Evolutionary conservation across 2,888 invertebrate genomes (phyloP), one percentile per base, ranked within the genome.

Genomic region (Ptychoptera albimana): DNA sequence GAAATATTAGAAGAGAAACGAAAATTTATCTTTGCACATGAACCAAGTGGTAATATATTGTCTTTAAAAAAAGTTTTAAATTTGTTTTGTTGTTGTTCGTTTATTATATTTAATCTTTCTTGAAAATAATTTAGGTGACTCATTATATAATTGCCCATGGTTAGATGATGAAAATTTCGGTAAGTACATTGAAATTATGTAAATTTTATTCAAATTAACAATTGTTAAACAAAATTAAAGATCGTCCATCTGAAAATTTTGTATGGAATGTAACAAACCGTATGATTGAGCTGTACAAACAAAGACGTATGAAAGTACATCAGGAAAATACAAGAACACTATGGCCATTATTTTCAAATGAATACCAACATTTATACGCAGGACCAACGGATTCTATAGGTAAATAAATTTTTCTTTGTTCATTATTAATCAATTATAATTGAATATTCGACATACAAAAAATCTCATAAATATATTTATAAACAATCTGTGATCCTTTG

Each of bases 361-460:
- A 60, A 42, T 46, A 61, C 40, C 51, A 56, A 9, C 46, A 50
- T 6, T 50, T 56, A 6, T 54, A 60, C 40, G 59, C 56, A 8
- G 47, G 56, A 4, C 60, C 65, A 6, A 56, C 57, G 1, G 62
- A 64, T 29, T 45, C 55, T 8, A 65, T 63, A 49, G 63, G 58
- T 55, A 49, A 48, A n/a, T n/a, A n/a, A n/a, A n/a, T n/a, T n/a
- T n/a, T n/a, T n/a, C n/a, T n/a, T n/a, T n/a, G n/a, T n/a, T n/a
- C n/a, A n/a, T n/a, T n/a, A n/a, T n/a, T n/a, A n/a, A n/a, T n/a
- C n/a, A n/a, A n/a, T n/a, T n/a, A n/a, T n/a, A n/a, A n/a, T n/a
- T n/a, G n/a, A n/a, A n/a, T n/a, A n/a, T n/a, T n/a, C n/a, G n/a
- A n/a, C n/a, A n/a, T n/a, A n/a, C n/a, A n/a, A n/a, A n/a, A n/a